Conservation (phyloP, 2,888 invertebrate genomes). For the Lamellibrachia satsuma region DNA sequence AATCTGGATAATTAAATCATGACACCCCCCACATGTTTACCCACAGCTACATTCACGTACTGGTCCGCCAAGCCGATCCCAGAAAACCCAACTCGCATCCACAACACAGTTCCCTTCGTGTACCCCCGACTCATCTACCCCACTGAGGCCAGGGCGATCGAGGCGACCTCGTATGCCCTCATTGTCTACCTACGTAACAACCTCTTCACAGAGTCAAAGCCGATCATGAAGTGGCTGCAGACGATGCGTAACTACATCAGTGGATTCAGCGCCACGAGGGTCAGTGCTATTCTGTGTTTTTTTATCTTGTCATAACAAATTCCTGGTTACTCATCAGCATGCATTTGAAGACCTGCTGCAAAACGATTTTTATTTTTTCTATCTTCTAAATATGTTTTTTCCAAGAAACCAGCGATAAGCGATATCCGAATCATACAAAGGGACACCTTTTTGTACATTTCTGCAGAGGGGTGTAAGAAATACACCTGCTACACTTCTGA, state of each 20-base stretch:
- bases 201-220: conserved; percentile 32
- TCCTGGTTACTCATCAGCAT: not conserved
- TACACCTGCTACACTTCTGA: too few species aligned
- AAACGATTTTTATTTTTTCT: too few species aligned
- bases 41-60: conserved; percentile 43
- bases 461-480: too few species aligned
- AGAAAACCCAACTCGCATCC: conserved; percentile 53
- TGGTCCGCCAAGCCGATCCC: conserved; percentile 58
- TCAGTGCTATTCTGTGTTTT: conserved; percentile 31
- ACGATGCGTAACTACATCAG: conserved; percentile 62
- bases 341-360: too few species aligned
- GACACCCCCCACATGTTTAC: not conserved
- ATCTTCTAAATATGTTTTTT: too few species aligned
- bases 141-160: conserved; percentile 91
- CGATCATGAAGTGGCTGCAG: conserved; percentile 63
- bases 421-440: too few species aligned
- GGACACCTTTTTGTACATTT: too few species aligned
- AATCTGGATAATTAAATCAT: not conserved
- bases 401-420: too few species aligned
- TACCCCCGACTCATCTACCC: conserved; percentile 80
- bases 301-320: not conserved
- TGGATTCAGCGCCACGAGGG: conserved; percentile 62
- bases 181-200: conserved; percentile 74
- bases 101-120: conserved; percentile 76
- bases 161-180: conserved; percentile 90